Evolutionary conservation across 1,140 invertebrate species (phyloP).

Genomic region (Lordiphosa stackelbergi): DNA sequence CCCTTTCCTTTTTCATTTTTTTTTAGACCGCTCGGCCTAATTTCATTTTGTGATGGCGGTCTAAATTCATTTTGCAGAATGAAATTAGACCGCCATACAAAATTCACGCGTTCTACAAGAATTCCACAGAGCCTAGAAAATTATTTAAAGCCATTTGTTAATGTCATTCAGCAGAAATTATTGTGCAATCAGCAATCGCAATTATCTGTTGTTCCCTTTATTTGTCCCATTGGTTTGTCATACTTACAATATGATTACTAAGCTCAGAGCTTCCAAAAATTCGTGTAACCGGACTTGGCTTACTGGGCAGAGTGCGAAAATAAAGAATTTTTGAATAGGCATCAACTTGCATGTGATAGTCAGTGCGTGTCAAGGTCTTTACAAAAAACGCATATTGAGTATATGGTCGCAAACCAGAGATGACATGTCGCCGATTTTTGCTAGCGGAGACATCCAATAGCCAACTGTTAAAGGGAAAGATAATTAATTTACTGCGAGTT

Average conservation of each 20-base stretch:
- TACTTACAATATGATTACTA: slow-evolving; percentile 49
- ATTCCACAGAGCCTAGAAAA: too few species aligned
- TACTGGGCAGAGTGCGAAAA: slow-evolving; percentile 82
- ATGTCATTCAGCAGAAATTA: too few species aligned
- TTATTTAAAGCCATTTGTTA: too few species aligned
- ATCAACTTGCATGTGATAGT: slow-evolving; percentile 82
- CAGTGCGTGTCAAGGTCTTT: slow-evolving; percentile 88
- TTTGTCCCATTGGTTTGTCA: background rate
- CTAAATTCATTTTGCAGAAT: too few species aligned
- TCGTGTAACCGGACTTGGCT: slow-evolving; percentile 45
- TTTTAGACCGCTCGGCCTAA: too few species aligned
- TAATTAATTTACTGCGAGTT: background rate
- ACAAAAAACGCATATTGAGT: slow-evolving; percentile 94
- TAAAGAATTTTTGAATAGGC: slow-evolving; percentile 87
- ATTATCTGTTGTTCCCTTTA: too few species aligned
- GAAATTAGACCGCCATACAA: too few species aligned
- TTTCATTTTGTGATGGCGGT: too few species aligned
- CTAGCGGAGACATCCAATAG: slow-evolving; percentile 69
- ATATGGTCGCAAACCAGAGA: slow-evolving; percentile 86
- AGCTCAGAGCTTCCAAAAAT: slow-evolving; percentile 40
- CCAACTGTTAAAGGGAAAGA: slow-evolving; percentile 50
- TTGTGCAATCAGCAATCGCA: too few species aligned
- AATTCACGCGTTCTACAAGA: too few species aligned
- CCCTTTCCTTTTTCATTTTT: too few species aligned
- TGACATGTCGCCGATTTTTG: slow-evolving; percentile 76